Conservation (phyloP, 2,797 vertebrate genomes). For the Enteromius thamalakanensis region DNA sequence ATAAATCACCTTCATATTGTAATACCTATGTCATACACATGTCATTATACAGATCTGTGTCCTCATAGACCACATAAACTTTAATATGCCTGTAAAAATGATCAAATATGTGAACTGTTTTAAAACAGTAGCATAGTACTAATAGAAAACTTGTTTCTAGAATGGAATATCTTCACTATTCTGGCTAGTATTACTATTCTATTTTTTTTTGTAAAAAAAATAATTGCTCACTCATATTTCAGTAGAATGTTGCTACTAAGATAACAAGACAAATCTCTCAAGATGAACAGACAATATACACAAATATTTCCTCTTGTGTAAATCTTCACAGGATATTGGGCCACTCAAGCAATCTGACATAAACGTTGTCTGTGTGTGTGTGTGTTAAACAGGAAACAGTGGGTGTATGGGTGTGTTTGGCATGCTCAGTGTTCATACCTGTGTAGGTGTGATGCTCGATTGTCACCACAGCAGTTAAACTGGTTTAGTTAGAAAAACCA, state of each 20-base stretch:
- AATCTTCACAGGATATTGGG: conserved; percentile 28
- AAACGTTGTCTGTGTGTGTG: conserved; percentile 13
- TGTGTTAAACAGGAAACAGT: conserved; percentile 18
- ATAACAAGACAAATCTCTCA: not conserved
- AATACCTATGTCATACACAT: no score
- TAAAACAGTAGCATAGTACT: not conserved
- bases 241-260: not conserved
- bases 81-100: not conserved
- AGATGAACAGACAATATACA: not conserved
- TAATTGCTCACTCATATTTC: no score
- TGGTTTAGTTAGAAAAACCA: conserved; percentile 19
- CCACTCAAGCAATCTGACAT: conserved; percentile 15
- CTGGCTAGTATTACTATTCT: no score
- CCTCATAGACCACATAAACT: no score
- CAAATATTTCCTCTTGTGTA: not conserved
- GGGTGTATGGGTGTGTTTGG: conserved; percentile 34
- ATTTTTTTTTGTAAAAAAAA: not conserved
- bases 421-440: conserved; percentile 22
- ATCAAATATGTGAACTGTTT: no score
- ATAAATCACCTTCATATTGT: no score
- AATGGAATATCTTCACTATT: not conserved
- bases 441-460: conserved; percentile 16
- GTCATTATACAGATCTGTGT: no score
- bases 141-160: not conserved
- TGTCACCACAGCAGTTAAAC: not conserved